These are phyloP conservation scores for Acrossocheilus fasciatus DNA, from an alignment of 2,797 vertebrate species.

Conservation along the genomic window DNA sequence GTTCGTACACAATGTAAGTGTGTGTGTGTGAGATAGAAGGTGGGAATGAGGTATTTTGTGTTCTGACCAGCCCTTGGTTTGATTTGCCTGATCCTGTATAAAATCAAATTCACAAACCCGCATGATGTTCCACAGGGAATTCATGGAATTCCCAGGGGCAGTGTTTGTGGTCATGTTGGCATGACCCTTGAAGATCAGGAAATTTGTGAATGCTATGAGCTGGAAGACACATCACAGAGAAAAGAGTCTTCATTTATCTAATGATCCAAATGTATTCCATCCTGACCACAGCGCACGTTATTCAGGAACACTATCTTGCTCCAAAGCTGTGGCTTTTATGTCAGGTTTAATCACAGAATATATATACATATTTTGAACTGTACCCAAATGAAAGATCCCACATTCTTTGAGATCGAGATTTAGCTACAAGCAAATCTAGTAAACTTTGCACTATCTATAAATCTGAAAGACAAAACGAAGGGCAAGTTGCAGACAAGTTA, in stretches of 20 bases:
- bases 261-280: conserved; percentile 45
- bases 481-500: conserved; percentile 43
- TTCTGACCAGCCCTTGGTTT: conserved; percentile 66
- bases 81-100: conserved; percentile 62
- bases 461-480: conserved; percentile 31
- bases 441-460: conserved; percentile 19
- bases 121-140: conserved; percentile 65
- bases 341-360: conserved; percentile 32
- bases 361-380: conserved; percentile 21
- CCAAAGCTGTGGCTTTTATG: conserved; percentile 47
- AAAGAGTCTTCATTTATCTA: conserved; percentile 44
- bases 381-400: conserved; percentile 1
- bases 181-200: conserved; percentile 48
- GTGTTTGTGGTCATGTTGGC: conserved; percentile 59
- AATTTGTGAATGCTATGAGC: conserved; percentile 48
- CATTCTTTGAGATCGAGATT: background rate
- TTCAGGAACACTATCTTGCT: conserved; percentile 41
- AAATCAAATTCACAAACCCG: conserved; percentile 62
- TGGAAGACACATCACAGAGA: conserved; percentile 44
- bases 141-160: conserved; percentile 64
- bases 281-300: conserved; percentile 34
- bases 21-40: background rate
- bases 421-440: background rate
- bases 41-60: conserved; percentile 52
- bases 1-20: conserved; percentile 1